Conservation (phyloP, 2,797 vertebrate species). For the Halcyon chelicuti region DNA sequence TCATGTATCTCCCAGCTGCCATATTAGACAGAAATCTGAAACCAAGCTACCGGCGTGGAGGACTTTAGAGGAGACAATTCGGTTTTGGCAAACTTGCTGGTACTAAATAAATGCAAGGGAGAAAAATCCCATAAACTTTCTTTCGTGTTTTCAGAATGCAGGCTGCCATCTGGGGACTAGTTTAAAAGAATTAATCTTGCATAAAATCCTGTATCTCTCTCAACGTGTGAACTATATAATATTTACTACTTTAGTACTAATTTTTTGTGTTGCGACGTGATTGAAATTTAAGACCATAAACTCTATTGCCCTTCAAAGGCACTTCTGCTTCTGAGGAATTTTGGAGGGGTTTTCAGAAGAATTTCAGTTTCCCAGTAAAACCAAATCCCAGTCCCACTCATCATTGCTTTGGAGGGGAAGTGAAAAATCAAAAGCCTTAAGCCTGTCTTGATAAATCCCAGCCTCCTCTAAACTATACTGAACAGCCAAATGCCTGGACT, state of each 20-base stretch:
- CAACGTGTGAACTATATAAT: accelerated
- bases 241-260: background rate
- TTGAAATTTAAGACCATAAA: background rate
- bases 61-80: background rate
- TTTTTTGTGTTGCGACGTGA: background rate
- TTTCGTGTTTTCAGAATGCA: background rate
- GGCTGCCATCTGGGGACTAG: background rate
- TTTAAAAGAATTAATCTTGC: background rate
- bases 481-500: background rate
- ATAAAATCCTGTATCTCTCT: background rate
- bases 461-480: background rate
- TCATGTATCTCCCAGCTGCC: background rate
- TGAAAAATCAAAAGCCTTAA: background rate
- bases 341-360: background rate
- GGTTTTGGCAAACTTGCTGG: background rate
- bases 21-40: background rate
- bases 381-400: accelerated
- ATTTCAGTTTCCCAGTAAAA: background rate
- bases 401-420: background rate
- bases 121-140: background rate
- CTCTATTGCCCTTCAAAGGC: background rate
- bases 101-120: background rate
- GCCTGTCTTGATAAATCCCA: background rate
- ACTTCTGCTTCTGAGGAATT: background rate
- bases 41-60: background rate